phyloP scores from a whole-genome alignment of 2,888 invertebrate genomes.

The Pilophorus perplexus region DNA sequence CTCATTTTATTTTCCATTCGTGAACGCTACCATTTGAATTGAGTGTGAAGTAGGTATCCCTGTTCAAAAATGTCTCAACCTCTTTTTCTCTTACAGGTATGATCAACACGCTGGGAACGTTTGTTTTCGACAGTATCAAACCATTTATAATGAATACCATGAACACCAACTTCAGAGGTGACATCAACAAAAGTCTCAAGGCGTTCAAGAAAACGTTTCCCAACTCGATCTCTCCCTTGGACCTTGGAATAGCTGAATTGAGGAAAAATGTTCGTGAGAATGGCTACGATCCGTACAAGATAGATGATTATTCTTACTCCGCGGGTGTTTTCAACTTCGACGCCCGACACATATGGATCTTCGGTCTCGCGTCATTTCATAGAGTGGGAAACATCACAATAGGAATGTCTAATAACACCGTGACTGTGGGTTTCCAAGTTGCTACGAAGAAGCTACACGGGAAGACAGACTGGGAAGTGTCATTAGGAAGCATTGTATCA shows the following conservation, averaged over 20 bases:
- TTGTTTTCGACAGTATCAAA: constrained; percentile 83
- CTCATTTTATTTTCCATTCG: too few species aligned
- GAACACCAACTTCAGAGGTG: constrained; percentile 68
- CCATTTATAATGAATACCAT: constrained; percentile 77
- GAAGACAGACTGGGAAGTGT: constrained; percentile 74
- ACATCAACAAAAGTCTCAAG: constrained; percentile 65
- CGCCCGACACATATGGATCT: constrained; percentile 68
- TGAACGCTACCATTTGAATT: too few species aligned
- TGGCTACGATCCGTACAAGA: constrained; percentile 71
- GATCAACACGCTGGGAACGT: constrained; percentile 76
- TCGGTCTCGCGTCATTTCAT: constrained; percentile 77
- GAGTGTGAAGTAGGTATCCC: too few species aligned
- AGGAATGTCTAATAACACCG: constrained; percentile 68
- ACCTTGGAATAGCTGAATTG: constrained; percentile 74
- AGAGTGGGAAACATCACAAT: constrained; percentile 75
- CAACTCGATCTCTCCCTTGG: constrained; percentile 81
- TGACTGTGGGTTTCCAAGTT: constrained; percentile 65
- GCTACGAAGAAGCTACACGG: constrained; percentile 79
- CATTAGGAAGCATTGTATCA: constrained; percentile 65
- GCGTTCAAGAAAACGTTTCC: constrained; percentile 66
- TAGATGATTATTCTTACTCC: constrained; percentile 71
- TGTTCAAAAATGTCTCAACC: too few species aligned
- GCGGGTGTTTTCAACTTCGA: constrained; percentile 67
- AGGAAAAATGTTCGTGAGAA: constrained; percentile 64
- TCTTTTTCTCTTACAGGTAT: constrained; percentile 53